Evolutionary conservation across 2,888 invertebrate genomes (phyloP), one percentile per base, ranked within the genome.

Genomic region (Agonopterix arenella): DNA sequence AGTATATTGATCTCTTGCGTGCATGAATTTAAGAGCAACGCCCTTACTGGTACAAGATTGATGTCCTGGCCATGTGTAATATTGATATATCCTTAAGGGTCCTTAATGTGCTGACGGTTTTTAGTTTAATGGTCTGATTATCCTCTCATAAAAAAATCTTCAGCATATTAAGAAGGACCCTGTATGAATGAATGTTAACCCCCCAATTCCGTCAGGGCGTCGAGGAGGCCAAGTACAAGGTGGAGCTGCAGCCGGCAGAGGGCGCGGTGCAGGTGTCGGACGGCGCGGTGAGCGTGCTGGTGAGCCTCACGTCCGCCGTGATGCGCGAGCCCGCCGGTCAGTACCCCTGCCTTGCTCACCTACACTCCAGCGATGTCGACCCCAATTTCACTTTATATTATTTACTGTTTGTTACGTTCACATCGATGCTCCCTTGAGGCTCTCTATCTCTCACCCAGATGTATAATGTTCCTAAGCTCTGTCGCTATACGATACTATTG

Each of bases 271-370:
- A 93, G 45, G 96, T 98, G 49, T 91, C 93, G n/a, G 95, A 95
- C 67, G 94, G 93, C 53, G 85, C 90, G 47, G 94, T 96, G 52
- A 91, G 92, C 48, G 97, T 98, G 58, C 93, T 94, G 58, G 95
- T 98, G 56, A 95, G 96, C 56, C 91, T 98, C 56, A 98, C 98
- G 47, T 98, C 98, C 57, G 97, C 98, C 45, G 91, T 97, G 49
- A 94, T 98, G 93, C 93, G 98, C 55, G 98, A 98, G 80, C 92
- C 94, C 80, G 64, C 78, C 59, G 92, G 92, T 92, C 70, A 86
- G 78, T 61, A 8, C 44, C 47, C 45, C 4, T 4, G 5, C 28
- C 28, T 18, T 8, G 41, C 48, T 36, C 43, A 16, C 46, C 36
- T 45, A 5, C 50, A 16, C 36, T 44, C 1, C 38, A 40, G 47